Conservation (phyloP, 1,140 invertebrate genomes). For the Teleogryllus occipitalis region DNA sequence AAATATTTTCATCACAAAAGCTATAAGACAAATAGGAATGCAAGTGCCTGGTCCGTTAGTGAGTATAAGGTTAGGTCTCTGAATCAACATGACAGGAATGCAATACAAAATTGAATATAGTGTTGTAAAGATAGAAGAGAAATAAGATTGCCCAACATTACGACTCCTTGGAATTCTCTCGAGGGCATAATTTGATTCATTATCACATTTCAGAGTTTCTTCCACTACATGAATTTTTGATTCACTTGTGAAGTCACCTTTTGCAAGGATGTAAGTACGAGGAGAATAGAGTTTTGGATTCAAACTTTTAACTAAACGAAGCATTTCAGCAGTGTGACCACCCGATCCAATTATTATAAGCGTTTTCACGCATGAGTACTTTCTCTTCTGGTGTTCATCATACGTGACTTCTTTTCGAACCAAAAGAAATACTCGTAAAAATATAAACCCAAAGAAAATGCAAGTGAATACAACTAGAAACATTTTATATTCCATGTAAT, state of each 20-base stretch:
- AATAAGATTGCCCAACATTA: slow-evolving; percentile 78
- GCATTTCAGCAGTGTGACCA: slow-evolving; percentile 85
- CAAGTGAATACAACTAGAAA: too few relatives aligned
- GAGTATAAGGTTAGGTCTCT: slow-evolving; percentile 68
- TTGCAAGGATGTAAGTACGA: slow-evolving; percentile 68
- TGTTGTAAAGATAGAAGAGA: slow-evolving; percentile 70
- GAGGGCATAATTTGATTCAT: slow-evolving; percentile 41
- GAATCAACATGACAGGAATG: slow-evolving; percentile 58
- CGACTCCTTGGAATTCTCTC: slow-evolving; percentile 70
- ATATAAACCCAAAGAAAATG: too few relatives aligned
- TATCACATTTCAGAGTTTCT: slow-evolving; percentile 18
- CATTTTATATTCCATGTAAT: too few relatives aligned
- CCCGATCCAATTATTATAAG: slow-evolving; percentile 54
- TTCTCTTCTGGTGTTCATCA: too few relatives aligned
- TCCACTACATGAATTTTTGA: slow-evolving; percentile 52
- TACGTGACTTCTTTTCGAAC: too few relatives aligned
- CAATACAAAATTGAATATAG: slow-evolving; percentile 56
- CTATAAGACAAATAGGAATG: slow-evolving; percentile 72
- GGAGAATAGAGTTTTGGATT: slow-evolving; percentile 53
- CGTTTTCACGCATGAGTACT: slow-evolving; percentile 31
- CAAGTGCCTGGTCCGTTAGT: slow-evolving; percentile 96
- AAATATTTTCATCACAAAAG: slow-evolving; percentile 56
- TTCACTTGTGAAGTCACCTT: slow-evolving; percentile 66
- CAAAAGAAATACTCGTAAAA: too few relatives aligned
- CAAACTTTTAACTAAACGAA: slow-evolving; percentile 56